Evolutionary conservation across 2,113 vertebrate species (phyloP).

Genomic region (Nesogale talazaci): DNA sequence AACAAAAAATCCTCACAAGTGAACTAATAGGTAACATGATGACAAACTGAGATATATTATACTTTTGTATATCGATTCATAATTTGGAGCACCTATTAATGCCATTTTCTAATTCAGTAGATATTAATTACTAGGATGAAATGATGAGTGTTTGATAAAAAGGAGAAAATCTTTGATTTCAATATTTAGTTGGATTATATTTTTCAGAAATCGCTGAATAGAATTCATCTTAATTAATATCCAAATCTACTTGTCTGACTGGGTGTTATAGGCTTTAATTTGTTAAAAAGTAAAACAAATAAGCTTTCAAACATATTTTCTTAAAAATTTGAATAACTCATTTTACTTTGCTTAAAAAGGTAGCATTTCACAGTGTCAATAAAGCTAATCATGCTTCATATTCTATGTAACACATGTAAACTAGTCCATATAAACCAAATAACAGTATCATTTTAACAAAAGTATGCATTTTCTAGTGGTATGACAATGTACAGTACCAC

Average conservation of each 20-base stretch:
- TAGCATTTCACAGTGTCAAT: neutral
- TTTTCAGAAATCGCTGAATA: neutral
- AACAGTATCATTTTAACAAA: slow-evolving; percentile 36
- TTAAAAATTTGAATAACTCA: slow-evolving; percentile 15
- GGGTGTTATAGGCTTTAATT: neutral
- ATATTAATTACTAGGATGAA: neutral
- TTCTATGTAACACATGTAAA: neutral
- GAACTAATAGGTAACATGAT: too few species aligned
- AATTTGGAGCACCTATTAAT: neutral
- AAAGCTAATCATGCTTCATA: neutral
- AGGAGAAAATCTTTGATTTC: neutral
- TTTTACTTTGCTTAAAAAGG: neutral
- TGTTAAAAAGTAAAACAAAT: neutral
- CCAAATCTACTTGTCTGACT: neutral
- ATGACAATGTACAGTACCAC: neutral
- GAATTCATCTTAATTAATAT: slow-evolving; percentile 3
- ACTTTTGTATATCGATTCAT: neutral
- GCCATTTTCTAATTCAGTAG: neutral
- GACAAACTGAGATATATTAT: too few species aligned
- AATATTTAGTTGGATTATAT: neutral
- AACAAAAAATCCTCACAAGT: too few species aligned
- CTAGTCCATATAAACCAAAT: neutral
- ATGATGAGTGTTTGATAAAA: neutral
- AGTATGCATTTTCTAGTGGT: slow-evolving; percentile 8
- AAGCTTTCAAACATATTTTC: neutral